Percentiles rank a stretch among this genome's conserved stretches.
These are phyloP conservation scores for Mesocricetus auratus DNA, from an alignment of 2,113 vertebrate genomes.

Conservation along the genomic window DNA sequence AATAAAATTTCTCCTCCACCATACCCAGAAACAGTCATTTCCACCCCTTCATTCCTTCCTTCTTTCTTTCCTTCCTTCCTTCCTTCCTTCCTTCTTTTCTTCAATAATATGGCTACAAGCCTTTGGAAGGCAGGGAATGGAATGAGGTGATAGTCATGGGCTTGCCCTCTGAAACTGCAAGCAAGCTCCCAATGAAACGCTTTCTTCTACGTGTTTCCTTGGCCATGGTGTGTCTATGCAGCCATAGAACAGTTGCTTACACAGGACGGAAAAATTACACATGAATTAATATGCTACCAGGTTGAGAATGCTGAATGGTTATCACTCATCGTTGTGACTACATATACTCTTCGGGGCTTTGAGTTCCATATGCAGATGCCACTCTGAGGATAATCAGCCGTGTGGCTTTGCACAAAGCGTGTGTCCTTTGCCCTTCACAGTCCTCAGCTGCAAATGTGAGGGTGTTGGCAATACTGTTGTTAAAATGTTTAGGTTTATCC, in stretches of 20 bases:
- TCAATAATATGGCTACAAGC: not conserved
- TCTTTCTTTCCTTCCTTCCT: too few relatives aligned
- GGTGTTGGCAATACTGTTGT: too few relatives aligned
- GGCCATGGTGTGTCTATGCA: not conserved
- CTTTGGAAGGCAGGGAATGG: not conserved
- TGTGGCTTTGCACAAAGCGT: not conserved
- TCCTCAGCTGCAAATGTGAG: not conserved
- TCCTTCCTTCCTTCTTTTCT: too few relatives aligned
- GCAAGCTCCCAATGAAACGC: not conserved
- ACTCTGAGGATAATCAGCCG: not conserved
- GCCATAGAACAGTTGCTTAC: not conserved
- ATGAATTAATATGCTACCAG: not conserved
- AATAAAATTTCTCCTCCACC: too few relatives aligned
- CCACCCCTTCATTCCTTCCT: too few relatives aligned
- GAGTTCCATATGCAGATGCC: accelerated
- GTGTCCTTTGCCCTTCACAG: not conserved
- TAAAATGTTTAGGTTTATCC: too few relatives aligned
- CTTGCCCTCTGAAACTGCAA: not conserved
- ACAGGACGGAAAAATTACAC: not conserved
- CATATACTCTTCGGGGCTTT: not conserved
- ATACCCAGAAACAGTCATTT: too few relatives aligned
- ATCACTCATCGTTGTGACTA: not conserved
- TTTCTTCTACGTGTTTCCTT: not conserved
- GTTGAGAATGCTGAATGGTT: not conserved
- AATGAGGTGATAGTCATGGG: not conserved